Base-by-base conservation (phyloP, 2,888 invertebrate species). In the Craniophora ligustri region DNA sequence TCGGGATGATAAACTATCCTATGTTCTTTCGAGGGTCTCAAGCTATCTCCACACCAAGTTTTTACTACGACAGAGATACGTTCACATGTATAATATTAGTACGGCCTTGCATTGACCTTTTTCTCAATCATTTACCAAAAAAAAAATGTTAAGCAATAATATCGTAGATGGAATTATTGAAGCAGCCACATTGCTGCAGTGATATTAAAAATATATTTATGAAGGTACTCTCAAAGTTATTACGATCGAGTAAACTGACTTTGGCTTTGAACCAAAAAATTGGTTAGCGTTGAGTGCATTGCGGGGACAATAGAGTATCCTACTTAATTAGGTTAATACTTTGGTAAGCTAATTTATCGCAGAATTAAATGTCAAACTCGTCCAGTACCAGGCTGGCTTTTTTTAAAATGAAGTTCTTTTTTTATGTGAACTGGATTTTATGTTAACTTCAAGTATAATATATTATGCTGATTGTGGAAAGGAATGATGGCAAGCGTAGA, bases 251-350 rank as follows among this genome's bases (percentile, higher is more conserved):
- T 68, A 50, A 42, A 68, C 60, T 49, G 41, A 51, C 41, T 45
- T 64, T 74, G 72, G 74, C 71, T 30, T 4, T 11, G 5, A 26
- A 51, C 74, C 72, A 67, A 57, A 67, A 65, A 54, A 58, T 54
- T 67, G 57, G 65, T 57, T 45, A 44, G 55, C 64, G 64, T 47
- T 46, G 51, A 72, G 67, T 64, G 74, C 67, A 74, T 39, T 72
- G 71, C 56, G 57, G 71, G 64, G 46, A 69, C 60, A 49, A 55
- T 57, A 49, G 59, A 56, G 58, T 53, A 51, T 46, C 48, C 53
- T 31, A 49, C 50, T 72, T 74, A 72, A 72, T 72, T 72, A 71
- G 74, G 74, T 70, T 73, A 72, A 67, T 56, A 71, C 61, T 56
- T 51, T 42, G 48, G 70, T 60, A 58, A 36, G 51, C 35, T 10